A percentile compares a stretch with the other conserved stretches of the same genome.
Evolutionary conservation across 2,888 invertebrate species (phyloP).

Genomic region (Mycogona germanica): DNA sequence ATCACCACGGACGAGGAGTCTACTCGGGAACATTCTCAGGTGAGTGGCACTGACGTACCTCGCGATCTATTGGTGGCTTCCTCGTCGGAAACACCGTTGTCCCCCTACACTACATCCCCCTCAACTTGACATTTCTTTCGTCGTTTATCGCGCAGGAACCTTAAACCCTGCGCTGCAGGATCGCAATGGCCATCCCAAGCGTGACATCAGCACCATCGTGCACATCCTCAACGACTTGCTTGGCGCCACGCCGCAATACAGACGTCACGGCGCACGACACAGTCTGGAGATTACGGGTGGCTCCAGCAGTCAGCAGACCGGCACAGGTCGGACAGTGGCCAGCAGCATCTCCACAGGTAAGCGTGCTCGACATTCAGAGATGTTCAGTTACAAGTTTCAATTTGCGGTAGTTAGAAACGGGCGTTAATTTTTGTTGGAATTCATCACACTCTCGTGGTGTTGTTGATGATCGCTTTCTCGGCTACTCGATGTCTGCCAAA

Average conservation of each 20-base stretch:
- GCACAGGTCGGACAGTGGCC: neutral
- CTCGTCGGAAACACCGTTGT: too few relatives aligned
- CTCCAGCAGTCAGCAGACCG: too few relatives aligned
- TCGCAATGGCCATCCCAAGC: conserved; percentile 75
- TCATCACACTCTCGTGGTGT: too few relatives aligned
- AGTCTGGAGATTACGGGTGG: too few relatives aligned
- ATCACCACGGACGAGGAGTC: conserved; percentile 86
- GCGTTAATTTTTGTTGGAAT: too few relatives aligned
- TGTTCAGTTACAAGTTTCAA: too few relatives aligned
- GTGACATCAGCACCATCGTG: conserved; percentile 89
- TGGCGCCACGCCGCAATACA: conserved; percentile 62
- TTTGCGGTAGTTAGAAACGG: too few relatives aligned
- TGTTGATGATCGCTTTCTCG: too few relatives aligned
- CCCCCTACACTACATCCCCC: too few relatives aligned
- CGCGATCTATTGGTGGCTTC: too few relatives aligned
- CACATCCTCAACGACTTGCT: conserved; percentile 89
- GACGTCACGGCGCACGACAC: conserved; percentile 27
- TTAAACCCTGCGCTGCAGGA: conserved; percentile 88
- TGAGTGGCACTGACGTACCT: conserved; percentile 21
- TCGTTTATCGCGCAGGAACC: conserved; percentile 46
- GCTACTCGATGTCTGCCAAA: neutral
- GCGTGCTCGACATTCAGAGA: too few relatives aligned
- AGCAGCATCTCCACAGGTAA: neutral
- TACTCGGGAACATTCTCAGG: conserved; percentile 89
- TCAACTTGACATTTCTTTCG: conserved; percentile 1